These are phyloP conservation scores for Drosophila pseudoobscura DNA, from an alignment of 1,140 invertebrate species.

Conservation along the genomic window DNA sequence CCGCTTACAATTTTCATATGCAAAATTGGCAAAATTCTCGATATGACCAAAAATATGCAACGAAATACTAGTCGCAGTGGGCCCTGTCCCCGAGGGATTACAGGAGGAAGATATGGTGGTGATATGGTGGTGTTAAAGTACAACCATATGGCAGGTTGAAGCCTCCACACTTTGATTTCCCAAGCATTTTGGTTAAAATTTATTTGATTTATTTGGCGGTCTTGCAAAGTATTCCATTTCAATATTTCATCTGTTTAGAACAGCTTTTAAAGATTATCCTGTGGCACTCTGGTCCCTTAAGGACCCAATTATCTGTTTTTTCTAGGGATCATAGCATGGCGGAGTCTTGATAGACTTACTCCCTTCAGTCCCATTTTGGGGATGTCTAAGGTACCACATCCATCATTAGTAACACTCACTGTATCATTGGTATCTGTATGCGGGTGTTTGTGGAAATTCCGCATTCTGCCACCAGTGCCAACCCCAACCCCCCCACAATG, in stretches of 20 bases:
- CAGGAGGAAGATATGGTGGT: too few species aligned
- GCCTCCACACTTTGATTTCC: background rate
- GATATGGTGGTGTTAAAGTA: background rate
- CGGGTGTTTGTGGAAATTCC: constrained; percentile 13
- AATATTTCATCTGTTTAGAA: too few species aligned
- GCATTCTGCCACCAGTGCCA: background rate
- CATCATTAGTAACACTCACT: background rate
- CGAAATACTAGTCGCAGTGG: constrained; percentile 30
- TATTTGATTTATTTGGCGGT: background rate
- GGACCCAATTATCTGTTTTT: too few species aligned
- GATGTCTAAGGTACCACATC: background rate
- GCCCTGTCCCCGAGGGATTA: constrained; percentile 1
- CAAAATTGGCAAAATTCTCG: constrained; percentile 78
- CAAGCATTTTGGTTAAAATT: too few species aligned
- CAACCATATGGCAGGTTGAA: too few species aligned
- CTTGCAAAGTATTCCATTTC: too few species aligned
- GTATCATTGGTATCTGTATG: constrained; percentile 14
- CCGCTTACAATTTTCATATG: constrained; percentile 78
- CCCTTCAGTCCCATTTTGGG: too few species aligned
- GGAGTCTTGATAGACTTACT: too few species aligned
- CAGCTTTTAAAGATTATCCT: too few species aligned
- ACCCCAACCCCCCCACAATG: constrained; percentile 5
- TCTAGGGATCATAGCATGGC: too few species aligned
- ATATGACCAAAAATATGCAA: constrained; percentile 69
- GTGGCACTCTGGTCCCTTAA: too few species aligned